Conservation (phyloP, 2,113 vertebrate genomes). For the Petroica traversi region DNA sequence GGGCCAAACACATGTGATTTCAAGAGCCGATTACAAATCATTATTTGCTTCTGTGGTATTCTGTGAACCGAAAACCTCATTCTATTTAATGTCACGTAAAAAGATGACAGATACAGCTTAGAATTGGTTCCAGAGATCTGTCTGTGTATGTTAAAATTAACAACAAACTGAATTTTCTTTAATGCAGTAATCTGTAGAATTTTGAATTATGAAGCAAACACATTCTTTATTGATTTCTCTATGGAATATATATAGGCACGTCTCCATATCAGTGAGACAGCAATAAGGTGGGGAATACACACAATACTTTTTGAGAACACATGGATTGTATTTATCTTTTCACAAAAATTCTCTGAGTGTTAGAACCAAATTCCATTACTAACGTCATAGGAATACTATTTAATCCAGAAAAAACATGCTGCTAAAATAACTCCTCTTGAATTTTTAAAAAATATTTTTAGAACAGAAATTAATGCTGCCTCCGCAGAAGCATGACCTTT, state of each 20-base stretch:
- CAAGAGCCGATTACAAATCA: not conserved
- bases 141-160: not conserved
- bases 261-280: not conserved
- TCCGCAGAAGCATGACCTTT: not conserved
- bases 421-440: not conserved
- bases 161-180: not conserved
- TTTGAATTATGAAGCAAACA: not conserved
- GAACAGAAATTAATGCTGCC: not conserved
- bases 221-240: not conserved
- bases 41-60: not conserved
- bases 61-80: not conserved
- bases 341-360: not conserved
- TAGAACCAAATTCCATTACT: not conserved
- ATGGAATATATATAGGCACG: not conserved
- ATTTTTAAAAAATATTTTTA: not conserved
- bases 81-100: accelerated
- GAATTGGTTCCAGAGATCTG: not conserved
- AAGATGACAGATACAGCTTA: not conserved
- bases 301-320: not conserved
- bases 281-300: not conserved
- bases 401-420: not conserved
- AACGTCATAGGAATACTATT: not conserved
- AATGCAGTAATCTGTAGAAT: not conserved
- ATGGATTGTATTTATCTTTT: not conserved
- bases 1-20: not conserved